These are phyloP conservation scores for Holacanthella duospinosa DNA, from an alignment of 2,888 invertebrate species.

Conservation along the genomic window DNA sequence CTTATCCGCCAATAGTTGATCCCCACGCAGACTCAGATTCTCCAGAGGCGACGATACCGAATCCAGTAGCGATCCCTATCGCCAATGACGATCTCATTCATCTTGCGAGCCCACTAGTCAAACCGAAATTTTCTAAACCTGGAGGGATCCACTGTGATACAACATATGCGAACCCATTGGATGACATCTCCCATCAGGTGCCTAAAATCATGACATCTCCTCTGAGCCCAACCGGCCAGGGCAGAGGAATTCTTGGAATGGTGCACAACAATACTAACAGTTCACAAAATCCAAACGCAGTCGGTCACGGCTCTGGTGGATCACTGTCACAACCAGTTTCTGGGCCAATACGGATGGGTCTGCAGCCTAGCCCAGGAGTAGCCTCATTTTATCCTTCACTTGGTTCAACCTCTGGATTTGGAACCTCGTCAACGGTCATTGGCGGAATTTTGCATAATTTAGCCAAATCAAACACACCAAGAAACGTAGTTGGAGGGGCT, in stretches of 20 bases:
- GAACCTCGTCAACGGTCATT: constrained; percentile 2
- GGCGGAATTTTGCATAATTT: constrained; percentile 4
- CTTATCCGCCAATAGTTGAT: neutral
- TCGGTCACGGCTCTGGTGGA: neutral
- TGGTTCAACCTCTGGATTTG: neutral
- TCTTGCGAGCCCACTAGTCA: constrained; percentile 33
- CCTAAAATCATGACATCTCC: neutral
- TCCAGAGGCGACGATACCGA: neutral
- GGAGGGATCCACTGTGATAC: constrained; percentile 15
- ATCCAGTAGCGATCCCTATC: too few species aligned
- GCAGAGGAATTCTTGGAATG: neutral
- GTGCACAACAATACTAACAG: neutral
- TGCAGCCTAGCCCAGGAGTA: neutral
- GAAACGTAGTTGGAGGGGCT: neutral
- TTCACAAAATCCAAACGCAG: neutral
- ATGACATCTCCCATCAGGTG: neutral
- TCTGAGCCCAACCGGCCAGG: neutral
- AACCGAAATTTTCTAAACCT: constrained; percentile 19
- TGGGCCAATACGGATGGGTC: too few species aligned
- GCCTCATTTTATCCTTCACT: neutral
- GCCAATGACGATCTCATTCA: constrained; percentile 34
- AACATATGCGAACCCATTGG: constrained; percentile 1
- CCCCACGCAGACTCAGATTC: neutral
- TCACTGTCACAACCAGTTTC: neutral
- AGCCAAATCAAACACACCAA: neutral